These are phyloP conservation scores for Cremastinae sp. DNA, from an alignment of 2,888 invertebrate species.

Conservation along the genomic window DNA sequence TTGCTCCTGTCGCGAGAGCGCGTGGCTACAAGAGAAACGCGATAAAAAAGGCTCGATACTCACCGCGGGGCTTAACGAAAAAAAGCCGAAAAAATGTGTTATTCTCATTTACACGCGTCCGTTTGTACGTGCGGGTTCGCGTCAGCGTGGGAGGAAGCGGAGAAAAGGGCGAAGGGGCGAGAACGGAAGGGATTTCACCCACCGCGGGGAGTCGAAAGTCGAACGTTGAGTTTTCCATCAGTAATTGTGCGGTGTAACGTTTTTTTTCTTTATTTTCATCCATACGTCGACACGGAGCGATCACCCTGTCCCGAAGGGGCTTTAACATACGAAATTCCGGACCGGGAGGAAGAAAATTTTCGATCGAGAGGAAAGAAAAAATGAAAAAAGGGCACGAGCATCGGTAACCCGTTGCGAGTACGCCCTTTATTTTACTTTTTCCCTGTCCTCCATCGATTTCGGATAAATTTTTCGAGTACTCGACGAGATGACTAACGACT, in stretches of 20 bases:
- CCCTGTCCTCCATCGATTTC: background rate
- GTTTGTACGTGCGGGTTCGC: conserved; percentile 7
- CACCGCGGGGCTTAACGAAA: conserved; percentile 17
- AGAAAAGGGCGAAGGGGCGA: background rate
- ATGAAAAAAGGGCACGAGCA: background rate
- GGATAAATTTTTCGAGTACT: conserved; percentile 19
- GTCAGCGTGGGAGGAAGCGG: conserved; percentile 36
- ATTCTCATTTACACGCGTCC: conserved; percentile 18
- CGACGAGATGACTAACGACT: conserved; percentile 54
- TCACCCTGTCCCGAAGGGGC: conserved; percentile 37
- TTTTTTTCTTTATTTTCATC: conserved; percentile 26
- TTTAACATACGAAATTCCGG: conserved; percentile 28
- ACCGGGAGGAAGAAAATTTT: background rate
- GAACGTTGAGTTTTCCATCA: conserved; percentile 45
- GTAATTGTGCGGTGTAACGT: conserved; percentile 60
- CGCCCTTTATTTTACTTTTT: too few relatives aligned
- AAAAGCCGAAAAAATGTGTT: conserved; percentile 24
- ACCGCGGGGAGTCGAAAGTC: conserved; percentile 58
- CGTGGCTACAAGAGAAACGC: conserved; percentile 35
- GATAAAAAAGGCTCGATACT: conserved; percentile 31
- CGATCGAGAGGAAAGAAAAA: background rate
- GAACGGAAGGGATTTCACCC: conserved; percentile 47
- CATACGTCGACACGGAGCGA: background rate
- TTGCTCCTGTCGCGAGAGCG: conserved; percentile 51
- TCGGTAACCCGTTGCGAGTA: background rate